These are phyloP conservation scores for Campoletis raptor DNA, from an alignment of 2,888 invertebrate genomes.

Conservation along the genomic window DNA sequence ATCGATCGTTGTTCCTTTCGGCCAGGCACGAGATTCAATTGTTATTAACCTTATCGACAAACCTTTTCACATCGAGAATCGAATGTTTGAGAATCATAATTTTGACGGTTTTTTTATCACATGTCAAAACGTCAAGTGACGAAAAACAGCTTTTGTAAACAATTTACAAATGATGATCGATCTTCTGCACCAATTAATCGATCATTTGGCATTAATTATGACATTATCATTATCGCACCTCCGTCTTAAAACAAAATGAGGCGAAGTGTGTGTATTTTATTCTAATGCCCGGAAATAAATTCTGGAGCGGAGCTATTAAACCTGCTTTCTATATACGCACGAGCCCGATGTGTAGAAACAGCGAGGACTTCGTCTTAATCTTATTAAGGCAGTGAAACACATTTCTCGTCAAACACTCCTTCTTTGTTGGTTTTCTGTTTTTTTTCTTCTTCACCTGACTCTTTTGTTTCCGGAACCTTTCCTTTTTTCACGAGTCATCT, in stretches of 20 bases:
- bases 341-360: constrained; percentile 12
- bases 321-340: constrained; percentile 31
- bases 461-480: constrained; percentile 41
- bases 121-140: not conserved
- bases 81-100: not conserved
- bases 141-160: not conserved
- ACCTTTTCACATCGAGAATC: not conserved
- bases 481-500: constrained; percentile 54
- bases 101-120: not conserved
- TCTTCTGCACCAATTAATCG: not conserved
- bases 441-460: constrained; percentile 12
- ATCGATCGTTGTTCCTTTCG: constrained; percentile 48
- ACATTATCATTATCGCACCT: constrained; percentile 6
- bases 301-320: constrained; percentile 24
- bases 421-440: not conserved
- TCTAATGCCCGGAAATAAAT: constrained; percentile 48
- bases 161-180: not conserved
- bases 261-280: constrained; percentile 1
- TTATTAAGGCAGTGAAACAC: constrained; percentile 36
- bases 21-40: constrained; percentile 38
- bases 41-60: constrained; percentile 24
- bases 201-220: not conserved
- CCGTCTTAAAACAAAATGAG: not conserved
- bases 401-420: constrained; percentile 7
- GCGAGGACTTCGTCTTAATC: constrained; percentile 33